Percentiles rank a stretch among this genome's conserved stretches.
Evolutionary conservation across 2,797 vertebrate species (phyloP).

Genomic region (Spinibarbus caldwelli): DNA sequence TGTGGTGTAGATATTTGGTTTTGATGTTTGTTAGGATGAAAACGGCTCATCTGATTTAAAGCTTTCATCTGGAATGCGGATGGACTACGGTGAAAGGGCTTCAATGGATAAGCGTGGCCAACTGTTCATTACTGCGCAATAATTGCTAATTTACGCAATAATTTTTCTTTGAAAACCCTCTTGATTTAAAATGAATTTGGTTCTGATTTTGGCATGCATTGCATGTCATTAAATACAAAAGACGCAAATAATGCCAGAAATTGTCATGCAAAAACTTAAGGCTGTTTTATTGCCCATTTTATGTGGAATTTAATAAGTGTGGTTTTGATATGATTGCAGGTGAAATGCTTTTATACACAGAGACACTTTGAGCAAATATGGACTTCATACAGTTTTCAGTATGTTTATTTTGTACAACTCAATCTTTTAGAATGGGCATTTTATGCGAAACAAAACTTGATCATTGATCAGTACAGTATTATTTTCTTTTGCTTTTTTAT

Average conservation of each 20-base stretch:
- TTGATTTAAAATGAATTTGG: slow-evolving; percentile 9
- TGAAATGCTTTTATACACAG: slow-evolving; percentile 29
- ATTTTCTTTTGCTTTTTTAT: not conserved
- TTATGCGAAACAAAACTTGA: slow-evolving; percentile 36
- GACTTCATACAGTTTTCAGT: slow-evolving; percentile 40
- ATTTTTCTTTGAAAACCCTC: slow-evolving; percentile 19
- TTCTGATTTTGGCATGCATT: not conserved
- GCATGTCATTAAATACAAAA: not conserved
- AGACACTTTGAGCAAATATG: slow-evolving; percentile 56
- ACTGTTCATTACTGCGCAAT: slow-evolving; percentile 51
- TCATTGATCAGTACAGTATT: slow-evolving; percentile 50
- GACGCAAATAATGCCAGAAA: not conserved
- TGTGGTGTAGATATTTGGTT: slow-evolving; percentile 51
- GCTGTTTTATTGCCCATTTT: slow-evolving; percentile 31
- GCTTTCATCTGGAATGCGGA: slow-evolving; percentile 38
- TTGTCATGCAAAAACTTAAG: slow-evolving; percentile 7
- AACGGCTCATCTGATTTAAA: slow-evolving; percentile 29
- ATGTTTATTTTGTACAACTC: slow-evolving; percentile 46
- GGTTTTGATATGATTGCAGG: slow-evolving; percentile 51
- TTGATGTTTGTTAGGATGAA: slow-evolving; percentile 43
- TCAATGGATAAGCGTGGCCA: slow-evolving; percentile 20
- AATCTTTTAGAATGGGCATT: slow-evolving; percentile 22
- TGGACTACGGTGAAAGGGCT: slow-evolving; percentile 38
- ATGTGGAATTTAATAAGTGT: slow-evolving; percentile 10
- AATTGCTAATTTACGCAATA: slow-evolving; percentile 45